phyloP scores from a whole-genome alignment of 2,797 vertebrate species.

The Distichodus sexfasciatus region DNA sequence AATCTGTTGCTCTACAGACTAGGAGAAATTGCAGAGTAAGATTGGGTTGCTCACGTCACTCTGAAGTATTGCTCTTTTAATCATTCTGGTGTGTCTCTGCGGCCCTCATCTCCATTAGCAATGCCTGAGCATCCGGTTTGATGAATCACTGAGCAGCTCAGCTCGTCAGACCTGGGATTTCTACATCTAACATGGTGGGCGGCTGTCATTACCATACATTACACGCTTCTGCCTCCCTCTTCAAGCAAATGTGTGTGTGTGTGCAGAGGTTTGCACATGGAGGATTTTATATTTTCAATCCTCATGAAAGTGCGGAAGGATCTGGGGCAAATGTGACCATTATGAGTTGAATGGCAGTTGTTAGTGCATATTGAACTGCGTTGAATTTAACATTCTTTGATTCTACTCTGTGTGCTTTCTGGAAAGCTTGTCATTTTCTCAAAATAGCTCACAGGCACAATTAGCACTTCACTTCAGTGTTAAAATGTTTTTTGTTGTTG shows the following conservation, averaged over 20 bases:
- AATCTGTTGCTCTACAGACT: not conserved
- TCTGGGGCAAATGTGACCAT: not conserved
- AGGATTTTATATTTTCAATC: not conserved
- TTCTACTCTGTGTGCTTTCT: not conserved
- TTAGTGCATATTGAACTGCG: no score
- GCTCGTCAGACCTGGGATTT: constrained; percentile 46
- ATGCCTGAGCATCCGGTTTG: constrained; percentile 51
- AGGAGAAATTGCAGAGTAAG: not conserved
- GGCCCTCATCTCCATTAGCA: constrained; percentile 52
- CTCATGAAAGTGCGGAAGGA: not conserved
- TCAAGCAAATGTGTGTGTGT: constrained; percentile 26
- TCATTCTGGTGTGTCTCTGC: constrained; percentile 39
- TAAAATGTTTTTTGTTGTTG: no score
- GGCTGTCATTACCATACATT: constrained; percentile 55
- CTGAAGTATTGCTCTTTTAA: constrained; percentile 45
- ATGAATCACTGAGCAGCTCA: constrained; percentile 54
- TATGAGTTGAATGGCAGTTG: not conserved
- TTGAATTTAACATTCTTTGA: no score
- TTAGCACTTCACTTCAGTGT: no score
- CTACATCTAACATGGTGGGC: constrained; percentile 42
- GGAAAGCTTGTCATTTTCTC: not conserved
- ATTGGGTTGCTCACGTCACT: constrained; percentile 26
- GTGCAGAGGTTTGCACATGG: not conserved
- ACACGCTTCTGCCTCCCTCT: constrained; percentile 31
- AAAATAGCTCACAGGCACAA: no score